Percentiles rank a stretch among this genome's conserved stretches.
Conservation (phyloP, 2,797 vertebrate species). For the Eupleurogrammus muticus region DNA sequence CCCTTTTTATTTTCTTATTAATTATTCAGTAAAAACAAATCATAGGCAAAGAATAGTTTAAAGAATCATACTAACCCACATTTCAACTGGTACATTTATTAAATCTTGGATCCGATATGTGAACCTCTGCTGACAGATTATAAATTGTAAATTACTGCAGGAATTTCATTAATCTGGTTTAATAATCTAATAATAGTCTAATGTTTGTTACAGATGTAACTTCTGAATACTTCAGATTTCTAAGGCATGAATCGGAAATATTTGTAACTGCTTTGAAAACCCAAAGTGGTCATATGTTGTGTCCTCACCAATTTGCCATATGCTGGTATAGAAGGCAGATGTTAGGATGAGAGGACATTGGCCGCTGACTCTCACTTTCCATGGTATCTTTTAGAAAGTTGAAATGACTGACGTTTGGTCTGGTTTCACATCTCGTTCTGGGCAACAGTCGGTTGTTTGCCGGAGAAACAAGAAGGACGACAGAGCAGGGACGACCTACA, state of each 20-base stretch:
- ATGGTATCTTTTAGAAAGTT: background rate
- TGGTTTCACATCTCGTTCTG: constrained; percentile 3
- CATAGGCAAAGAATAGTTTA: too few species aligned
- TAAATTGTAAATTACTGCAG: too few species aligned
- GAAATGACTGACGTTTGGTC: background rate
- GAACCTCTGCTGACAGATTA: too few species aligned
- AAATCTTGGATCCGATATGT: too few species aligned
- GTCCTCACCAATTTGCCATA: background rate
- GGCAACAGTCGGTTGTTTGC: background rate
- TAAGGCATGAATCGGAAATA: background rate
- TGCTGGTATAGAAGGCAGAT: background rate
- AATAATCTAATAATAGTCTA: background rate
- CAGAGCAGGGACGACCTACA: constrained; percentile 1
- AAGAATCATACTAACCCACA: too few species aligned
- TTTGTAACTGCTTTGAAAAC: background rate
- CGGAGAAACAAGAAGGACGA: background rate
- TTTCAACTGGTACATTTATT: too few species aligned
- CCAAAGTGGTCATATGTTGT: background rate
- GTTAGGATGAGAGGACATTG: background rate
- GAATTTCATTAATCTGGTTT: background rate
- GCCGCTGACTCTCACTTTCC: constrained; percentile 28
- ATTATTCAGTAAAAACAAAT: too few species aligned
- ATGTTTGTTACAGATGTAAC: background rate
- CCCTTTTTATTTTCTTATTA: too few species aligned
- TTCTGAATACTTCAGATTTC: background rate